These are phyloP conservation scores for Momotus momota DNA, from an alignment of 2,797 vertebrate species.

Conservation along the genomic window DNA sequence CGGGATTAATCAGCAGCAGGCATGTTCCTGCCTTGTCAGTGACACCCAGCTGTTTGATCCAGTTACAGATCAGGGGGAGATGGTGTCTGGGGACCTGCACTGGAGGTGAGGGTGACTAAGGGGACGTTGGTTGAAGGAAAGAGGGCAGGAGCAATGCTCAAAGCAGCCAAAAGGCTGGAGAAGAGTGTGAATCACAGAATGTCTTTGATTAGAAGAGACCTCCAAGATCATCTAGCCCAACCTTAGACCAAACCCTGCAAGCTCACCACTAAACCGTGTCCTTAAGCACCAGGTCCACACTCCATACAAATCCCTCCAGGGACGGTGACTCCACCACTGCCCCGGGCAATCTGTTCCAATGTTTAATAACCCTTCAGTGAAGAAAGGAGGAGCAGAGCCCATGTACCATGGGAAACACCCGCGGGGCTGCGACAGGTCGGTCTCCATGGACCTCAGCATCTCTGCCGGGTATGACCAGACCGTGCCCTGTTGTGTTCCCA, in stretches of 20 bases:
- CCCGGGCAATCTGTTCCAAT: no score
- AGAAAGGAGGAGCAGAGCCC: background rate
- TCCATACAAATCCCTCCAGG: no score
- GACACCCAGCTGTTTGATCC: background rate
- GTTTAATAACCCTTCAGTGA: no score
- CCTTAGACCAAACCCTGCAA: no score
- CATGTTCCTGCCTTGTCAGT: background rate
- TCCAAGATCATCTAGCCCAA: no score
- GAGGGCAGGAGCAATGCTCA: accelerated
- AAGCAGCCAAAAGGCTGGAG: background rate
- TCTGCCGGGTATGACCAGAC: background rate
- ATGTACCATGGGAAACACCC: accelerated
- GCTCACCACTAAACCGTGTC: no score
- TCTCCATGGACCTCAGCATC: background rate
- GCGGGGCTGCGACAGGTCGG: background rate
- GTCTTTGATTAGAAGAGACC: no score
- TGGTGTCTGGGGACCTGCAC: background rate
- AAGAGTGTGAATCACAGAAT: no score
- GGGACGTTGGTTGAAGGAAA: accelerated
- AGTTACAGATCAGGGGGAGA: background rate
- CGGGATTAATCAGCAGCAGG: background rate
- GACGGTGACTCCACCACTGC: no score
- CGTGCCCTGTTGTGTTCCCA: background rate
- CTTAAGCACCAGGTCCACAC: no score
- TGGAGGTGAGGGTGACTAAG: background rate